Evolutionary conservation across 2,888 invertebrate genomes (phyloP), one percentile per base, ranked within the genome.

Genomic region (Tipula confusa): DNA sequence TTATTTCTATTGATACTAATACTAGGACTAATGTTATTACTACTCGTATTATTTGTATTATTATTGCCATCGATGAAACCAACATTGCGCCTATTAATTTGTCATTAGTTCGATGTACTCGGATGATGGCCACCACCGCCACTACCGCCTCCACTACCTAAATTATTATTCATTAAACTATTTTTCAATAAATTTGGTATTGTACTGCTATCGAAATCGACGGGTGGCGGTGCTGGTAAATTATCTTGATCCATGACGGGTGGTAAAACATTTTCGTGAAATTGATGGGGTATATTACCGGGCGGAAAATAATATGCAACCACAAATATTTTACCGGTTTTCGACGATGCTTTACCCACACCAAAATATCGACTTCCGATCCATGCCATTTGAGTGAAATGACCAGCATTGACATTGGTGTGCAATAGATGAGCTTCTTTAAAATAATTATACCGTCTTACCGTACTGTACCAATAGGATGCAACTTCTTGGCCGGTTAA

Each of bases 381-480:
- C 96, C 97, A 97, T 29, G 96, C 95, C 89, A 97, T 91, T 90
- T 96, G 96, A 0, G 96, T 95, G 89, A 96, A 96, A 89, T 96
- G 96, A 84, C 96, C 95, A 88, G 95, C 94, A 87, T 95, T 95
- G 0, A 95, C 94, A 87, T 95, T 95, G 5, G 94, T 94, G 86
- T 95, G 95, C 6, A 95, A 91, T 82, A 94, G 91, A 87, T 94
- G 94, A 0, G 93, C 91, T 87, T 95, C 94, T 86, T 93, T 94
- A 86, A 93, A 92, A 88, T 93, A 95, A 86, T 93, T 92, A 89
- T 95, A 95, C 86, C 94, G 94, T 79, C 93, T 92, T 13, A 95
- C 94, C 1, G 95, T 94, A 83, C 94, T 93, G 88, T 95, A 95
- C 95, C 95, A 95, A 87, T 95, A 95, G 1, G 94, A 93, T 9